These are phyloP conservation scores for Lepidurus couesii DNA, from an alignment of 1,140 invertebrate species.

Conservation along the genomic window DNA sequence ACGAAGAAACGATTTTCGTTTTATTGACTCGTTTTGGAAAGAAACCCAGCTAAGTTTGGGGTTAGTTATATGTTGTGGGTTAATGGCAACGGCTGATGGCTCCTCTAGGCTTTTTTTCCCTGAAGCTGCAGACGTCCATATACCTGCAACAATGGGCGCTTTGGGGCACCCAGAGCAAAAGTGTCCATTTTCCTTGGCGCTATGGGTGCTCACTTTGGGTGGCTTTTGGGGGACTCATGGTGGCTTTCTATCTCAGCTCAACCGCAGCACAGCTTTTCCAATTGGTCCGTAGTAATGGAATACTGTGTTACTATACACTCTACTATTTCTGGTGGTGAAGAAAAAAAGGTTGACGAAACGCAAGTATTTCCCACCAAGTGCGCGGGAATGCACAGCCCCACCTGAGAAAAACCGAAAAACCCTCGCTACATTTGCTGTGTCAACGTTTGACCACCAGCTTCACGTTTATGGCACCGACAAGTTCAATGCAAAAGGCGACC, in stretches of 20 bases:
- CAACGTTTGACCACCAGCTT: neutral
- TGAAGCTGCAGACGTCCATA: neutral
- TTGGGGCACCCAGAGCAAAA: neutral
- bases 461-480: constrained; percentile 21
- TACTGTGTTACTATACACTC: neutral
- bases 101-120: neutral
- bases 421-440: neutral
- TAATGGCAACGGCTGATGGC: constrained; percentile 13
- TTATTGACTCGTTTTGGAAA: constrained; percentile 10
- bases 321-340: neutral
- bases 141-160: neutral
- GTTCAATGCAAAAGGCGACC: neutral
- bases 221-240: neutral
- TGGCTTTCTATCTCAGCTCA: neutral
- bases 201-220: constrained; percentile 21
- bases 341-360: neutral
- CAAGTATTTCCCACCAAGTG: constrained; percentile 12
- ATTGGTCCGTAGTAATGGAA: neutral
- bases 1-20: neutral
- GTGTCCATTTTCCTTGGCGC: neutral
- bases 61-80: constrained; percentile 15
- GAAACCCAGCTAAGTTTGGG: neutral
- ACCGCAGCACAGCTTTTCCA: neutral
- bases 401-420: neutral
- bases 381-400: constrained; percentile 1